Conservation (phyloP, 2,888 invertebrate species). For the Andrena hattorfiana region DNA sequence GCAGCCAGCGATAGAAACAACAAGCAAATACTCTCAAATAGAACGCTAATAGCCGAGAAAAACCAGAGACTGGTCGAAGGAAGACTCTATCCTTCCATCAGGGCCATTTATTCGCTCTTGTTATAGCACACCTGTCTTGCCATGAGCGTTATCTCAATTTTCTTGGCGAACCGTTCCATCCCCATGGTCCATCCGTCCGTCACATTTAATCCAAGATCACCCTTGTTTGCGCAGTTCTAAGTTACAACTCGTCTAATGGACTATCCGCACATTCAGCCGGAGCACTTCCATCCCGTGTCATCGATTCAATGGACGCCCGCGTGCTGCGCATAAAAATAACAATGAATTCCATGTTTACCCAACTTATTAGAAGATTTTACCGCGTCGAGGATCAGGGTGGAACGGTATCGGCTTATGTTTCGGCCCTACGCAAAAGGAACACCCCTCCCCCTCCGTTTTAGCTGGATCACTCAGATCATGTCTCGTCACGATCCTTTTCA, state of each 20-base stretch:
- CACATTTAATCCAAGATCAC: slow-evolving; percentile 82
- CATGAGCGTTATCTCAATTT: slow-evolving; percentile 58
- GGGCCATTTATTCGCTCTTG: slow-evolving; percentile 8
- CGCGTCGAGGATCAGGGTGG: slow-evolving; percentile 35
- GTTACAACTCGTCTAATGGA: slow-evolving; percentile 84
- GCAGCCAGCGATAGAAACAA: too few relatives aligned
- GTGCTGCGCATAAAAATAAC: slow-evolving; percentile 78
- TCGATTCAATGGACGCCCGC: slow-evolving; percentile 68
- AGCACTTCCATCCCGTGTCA: slow-evolving; percentile 66
- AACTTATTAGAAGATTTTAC: slow-evolving; percentile 80
- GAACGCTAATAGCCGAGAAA: not conserved
- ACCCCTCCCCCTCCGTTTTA: slow-evolving; percentile 13
- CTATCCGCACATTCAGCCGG: slow-evolving; percentile 80
- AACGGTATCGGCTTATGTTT: slow-evolving; percentile 44
- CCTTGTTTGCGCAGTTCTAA: slow-evolving; percentile 83
- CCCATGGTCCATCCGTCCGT: slow-evolving; percentile 66
- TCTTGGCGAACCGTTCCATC: slow-evolving; percentile 42
- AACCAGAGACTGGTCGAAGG: not conserved
- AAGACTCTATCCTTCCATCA: not conserved
- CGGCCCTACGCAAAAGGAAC: slow-evolving; percentile 19
- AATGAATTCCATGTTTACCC: slow-evolving; percentile 79
- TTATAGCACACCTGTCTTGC: slow-evolving; percentile 69
- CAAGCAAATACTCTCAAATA: too few relatives aligned
- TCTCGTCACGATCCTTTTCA: not conserved
- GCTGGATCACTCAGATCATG: not conserved